Conservation (phyloP, 2,113 vertebrate genomes). For the Melanostigma gelatinosum region DNA sequence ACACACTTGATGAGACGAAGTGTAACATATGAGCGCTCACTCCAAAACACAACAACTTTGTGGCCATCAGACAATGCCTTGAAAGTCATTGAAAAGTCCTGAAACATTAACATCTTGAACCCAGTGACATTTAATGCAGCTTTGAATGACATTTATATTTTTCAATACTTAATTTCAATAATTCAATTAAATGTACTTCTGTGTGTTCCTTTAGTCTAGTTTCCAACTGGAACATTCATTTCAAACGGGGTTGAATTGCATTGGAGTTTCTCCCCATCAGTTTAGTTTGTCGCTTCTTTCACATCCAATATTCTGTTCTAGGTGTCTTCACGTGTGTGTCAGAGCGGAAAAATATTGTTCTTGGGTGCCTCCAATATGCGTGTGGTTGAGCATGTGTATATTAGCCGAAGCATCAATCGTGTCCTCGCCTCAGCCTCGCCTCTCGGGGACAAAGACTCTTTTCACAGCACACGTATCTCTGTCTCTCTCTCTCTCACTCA, state of each 20-base stretch:
- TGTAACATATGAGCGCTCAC: neutral
- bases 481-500: neutral
- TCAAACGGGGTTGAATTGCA: neutral
- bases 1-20: neutral
- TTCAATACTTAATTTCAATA: too few species aligned
- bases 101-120: neutral
- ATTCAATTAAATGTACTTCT: neutral
- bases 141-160: too few species aligned
- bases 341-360: neutral
- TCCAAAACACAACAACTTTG: neutral
- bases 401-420: conserved; percentile 31
- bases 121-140: too few species aligned
- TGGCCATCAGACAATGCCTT: neutral
- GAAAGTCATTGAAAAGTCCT: neutral
- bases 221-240: neutral
- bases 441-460: conserved; percentile 73
- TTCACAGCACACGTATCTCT: conserved; percentile 57
- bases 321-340: conserved; percentile 6
- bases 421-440: conserved; percentile 65
- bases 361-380: neutral
- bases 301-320: neutral
- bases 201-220: neutral
- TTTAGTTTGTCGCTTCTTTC: neutral
- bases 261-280: neutral
- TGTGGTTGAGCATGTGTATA: conserved; percentile 15